Conservation (phyloP, 2,888 invertebrate genomes). For the Halocaridina rubra region DNA sequence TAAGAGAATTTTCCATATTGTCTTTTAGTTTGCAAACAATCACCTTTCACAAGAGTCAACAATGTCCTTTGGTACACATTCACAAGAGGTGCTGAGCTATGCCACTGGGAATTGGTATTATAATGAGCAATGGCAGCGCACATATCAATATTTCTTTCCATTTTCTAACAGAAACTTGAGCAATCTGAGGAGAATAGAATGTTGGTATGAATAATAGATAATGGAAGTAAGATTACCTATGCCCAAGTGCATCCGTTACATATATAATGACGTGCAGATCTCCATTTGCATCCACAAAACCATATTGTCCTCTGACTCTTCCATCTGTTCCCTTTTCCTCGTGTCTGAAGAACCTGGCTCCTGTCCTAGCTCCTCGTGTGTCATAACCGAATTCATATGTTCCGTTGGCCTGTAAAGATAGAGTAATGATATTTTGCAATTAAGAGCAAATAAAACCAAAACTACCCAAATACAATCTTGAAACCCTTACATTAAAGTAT, state of each 20-base stretch:
- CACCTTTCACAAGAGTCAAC: no score
- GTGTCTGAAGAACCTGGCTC: constrained; percentile 55
- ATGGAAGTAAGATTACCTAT: no score
- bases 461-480: no score
- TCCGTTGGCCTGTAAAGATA: background rate
- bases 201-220: no score
- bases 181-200: no score
- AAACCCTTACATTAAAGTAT: no score
- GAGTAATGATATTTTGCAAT: background rate
- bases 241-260: constrained; percentile 38
- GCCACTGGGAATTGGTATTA: background rate
- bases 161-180: background rate
- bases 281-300: constrained; percentile 54
- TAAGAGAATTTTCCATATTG: no score
- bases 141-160: background rate
- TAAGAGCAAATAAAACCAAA: background rate
- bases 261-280: constrained; percentile 57
- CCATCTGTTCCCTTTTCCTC: constrained; percentile 52
- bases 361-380: constrained; percentile 18
- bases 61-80: background rate
- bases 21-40: no score
- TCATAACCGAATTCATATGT: constrained; percentile 42
- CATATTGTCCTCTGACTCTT: constrained; percentile 46
- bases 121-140: background rate
- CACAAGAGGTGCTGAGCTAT: background rate